These are phyloP conservation scores for Teleiodes luculella DNA, from an alignment of 2,888 invertebrate genomes.

Conservation along the genomic window DNA sequence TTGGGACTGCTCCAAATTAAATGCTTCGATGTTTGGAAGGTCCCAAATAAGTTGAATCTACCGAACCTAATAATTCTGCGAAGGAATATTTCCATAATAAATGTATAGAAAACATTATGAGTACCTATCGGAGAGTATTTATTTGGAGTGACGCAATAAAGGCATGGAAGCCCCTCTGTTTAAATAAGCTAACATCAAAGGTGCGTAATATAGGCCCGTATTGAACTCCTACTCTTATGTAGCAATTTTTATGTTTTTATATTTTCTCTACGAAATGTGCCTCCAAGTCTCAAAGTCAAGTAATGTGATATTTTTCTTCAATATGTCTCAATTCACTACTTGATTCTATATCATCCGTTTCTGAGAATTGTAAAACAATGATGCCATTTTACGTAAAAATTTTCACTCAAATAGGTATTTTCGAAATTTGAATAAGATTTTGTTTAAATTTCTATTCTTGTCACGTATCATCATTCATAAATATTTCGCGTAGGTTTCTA, in stretches of 20 bases:
- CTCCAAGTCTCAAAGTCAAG: neutral
- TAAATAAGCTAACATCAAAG: slow-evolving; percentile 69
- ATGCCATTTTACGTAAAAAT: no score
- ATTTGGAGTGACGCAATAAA: slow-evolving; percentile 50
- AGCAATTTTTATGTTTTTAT: slow-evolving; percentile 36
- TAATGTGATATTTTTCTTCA: neutral
- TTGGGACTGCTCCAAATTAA: neutral
- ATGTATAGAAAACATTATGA: slow-evolving; percentile 31
- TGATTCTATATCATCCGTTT: no score
- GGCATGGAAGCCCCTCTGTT: slow-evolving; percentile 54
- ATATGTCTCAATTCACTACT: no score
- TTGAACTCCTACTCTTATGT: slow-evolving; percentile 41
- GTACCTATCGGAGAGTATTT: slow-evolving; percentile 21
- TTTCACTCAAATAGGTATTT: no score
- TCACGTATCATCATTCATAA: no score
- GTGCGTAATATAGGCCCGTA: slow-evolving; percentile 47
- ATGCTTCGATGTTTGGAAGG: slow-evolving; percentile 6
- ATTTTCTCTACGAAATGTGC: neutral
- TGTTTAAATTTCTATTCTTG: no score
- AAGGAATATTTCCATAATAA: slow-evolving; percentile 34
- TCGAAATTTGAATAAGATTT: no score
- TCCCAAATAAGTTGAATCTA: slow-evolving; percentile 13
- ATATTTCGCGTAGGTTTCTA: no score
- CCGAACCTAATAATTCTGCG: slow-evolving; percentile 19
- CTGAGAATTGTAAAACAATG: no score